Conservation (phyloP, 2,888 invertebrate species). For the Cryptus armator region DNA sequence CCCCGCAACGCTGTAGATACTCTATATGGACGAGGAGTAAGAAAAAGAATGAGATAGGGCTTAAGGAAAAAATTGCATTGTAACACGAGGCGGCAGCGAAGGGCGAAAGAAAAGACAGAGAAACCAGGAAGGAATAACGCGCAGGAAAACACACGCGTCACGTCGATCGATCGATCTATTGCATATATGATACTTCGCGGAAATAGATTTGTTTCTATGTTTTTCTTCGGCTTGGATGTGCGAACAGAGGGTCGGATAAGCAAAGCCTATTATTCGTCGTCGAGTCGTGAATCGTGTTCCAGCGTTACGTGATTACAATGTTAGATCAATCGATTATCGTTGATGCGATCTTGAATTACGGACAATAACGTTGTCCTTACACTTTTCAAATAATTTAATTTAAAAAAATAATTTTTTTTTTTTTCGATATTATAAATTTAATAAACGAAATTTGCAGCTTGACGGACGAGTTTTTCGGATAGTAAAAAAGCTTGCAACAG, state of each 20-base stretch:
- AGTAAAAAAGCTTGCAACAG: too few relatives aligned
- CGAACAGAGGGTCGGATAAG: neutral
- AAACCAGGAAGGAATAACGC: conserved; percentile 20
- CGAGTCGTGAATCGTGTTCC: neutral
- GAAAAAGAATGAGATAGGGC: conserved; percentile 37
- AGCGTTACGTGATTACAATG: too few relatives aligned
- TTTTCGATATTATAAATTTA: too few relatives aligned
- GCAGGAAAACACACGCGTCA: neutral
- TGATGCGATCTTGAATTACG: too few relatives aligned
- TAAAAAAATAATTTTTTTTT: too few relatives aligned
- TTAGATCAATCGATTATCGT: too few relatives aligned
- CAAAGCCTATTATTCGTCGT: neutral
- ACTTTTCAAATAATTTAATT: too few relatives aligned
- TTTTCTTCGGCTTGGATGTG: neutral
- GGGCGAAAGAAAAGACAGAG: neutral
- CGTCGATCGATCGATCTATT: conserved; percentile 38
- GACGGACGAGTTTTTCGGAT: too few relatives aligned
- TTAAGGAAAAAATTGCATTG: conserved; percentile 15
- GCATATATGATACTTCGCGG: conserved; percentile 13
- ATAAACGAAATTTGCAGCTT: too few relatives aligned
- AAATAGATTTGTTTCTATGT: conserved; percentile 35
- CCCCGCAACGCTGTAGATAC: conserved; percentile 36
- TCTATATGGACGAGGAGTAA: conserved; percentile 42
- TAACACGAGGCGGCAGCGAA: neutral
- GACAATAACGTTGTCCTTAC: too few relatives aligned